phyloP scores from a whole-genome alignment of 2,888 invertebrate genomes.

The Pelosia muscerda region DNA sequence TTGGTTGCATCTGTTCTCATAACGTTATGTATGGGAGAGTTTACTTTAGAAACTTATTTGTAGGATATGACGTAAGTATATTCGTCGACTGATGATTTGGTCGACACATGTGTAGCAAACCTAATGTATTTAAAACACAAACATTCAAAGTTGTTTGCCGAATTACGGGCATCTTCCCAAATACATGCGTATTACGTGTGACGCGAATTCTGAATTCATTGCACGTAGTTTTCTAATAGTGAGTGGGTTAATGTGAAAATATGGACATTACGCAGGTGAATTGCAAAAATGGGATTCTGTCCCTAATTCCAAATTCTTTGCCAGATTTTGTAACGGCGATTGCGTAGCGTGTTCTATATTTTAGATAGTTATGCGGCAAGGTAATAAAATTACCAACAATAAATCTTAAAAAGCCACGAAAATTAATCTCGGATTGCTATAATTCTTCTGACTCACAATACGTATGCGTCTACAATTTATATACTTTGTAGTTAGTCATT shows the following conservation, averaged over 20 bases:
- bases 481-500: constrained; percentile 11
- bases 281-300: background rate
- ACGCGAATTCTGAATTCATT: constrained; percentile 37
- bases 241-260: constrained; percentile 26
- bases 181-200: constrained; percentile 30
- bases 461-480: background rate
- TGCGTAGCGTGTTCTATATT: constrained; percentile 24
- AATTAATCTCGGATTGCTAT: background rate
- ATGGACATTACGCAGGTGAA: constrained; percentile 24
- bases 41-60: constrained; percentile 52
- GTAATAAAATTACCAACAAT: constrained; percentile 5
- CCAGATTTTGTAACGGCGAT: constrained; percentile 2
- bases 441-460: background rate
- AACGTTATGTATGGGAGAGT: constrained; percentile 36
- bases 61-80: constrained; percentile 46
- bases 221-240: constrained; percentile 35
- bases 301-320: constrained; percentile 15
- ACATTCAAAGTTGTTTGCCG: constrained; percentile 42
- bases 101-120: constrained; percentile 44
- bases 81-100: constrained; percentile 45
- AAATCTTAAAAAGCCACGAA: constrained; percentile 4
- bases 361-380: constrained; percentile 26
- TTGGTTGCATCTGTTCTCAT: constrained; percentile 45
- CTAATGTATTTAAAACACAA: constrained; percentile 48
- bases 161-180: constrained; percentile 51